Evolutionary conservation across 2,888 invertebrate species (phyloP), one percentile per base, ranked within the genome.

Genomic region (Holacanthella duospinosa): DNA sequence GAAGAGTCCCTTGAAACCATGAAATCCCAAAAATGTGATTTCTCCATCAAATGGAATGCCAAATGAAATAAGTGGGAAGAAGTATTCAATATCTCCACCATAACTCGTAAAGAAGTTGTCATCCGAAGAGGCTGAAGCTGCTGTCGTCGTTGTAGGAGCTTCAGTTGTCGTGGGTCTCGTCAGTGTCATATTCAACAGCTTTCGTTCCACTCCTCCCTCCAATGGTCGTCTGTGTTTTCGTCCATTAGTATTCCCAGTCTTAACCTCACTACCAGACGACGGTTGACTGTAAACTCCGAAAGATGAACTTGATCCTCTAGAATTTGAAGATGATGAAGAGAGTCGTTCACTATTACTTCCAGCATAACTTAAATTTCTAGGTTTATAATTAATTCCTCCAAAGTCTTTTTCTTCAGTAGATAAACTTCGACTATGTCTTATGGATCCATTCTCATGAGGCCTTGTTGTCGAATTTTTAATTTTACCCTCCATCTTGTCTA

Each of bases 81-180:
- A 71, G 63, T 71, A 71, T 60, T 71, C 71, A 63, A 71, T 69
- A 62, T 71, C 71, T 19, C 71, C 71, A 57, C 71, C 71, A 28
- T 67, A 71, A 29, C 60, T 57, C 4, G 64, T 25, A 29, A 69
- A 71, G 57, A 69, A 71, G 27, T 59, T 63, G 29, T 69, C 65
- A 27, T 60, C 63, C 6, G 64, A 64, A 48, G 57, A 43, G 16
- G 21, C 58, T 1, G 58, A 12, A 26, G 43, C 54, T 25, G 64
- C 63, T 25, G 57, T 25, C 29, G 62, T 26, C 36, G 54, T 54
- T 55, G 62, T n/a, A n/a, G 53, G 2, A 25, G 25, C 12, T 6
- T n/a, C 6, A 27, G 54, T 43, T 55, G 53, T 26, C 21, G 44
- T 26, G 29, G 2, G 1, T 29, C 25, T 48, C 24, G 4, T 44